A percentile compares a stretch with the other conserved stretches of the same genome.
phyloP scores from a whole-genome alignment of 2,113 vertebrate genomes.

The Tetrao urogallus region DNA sequence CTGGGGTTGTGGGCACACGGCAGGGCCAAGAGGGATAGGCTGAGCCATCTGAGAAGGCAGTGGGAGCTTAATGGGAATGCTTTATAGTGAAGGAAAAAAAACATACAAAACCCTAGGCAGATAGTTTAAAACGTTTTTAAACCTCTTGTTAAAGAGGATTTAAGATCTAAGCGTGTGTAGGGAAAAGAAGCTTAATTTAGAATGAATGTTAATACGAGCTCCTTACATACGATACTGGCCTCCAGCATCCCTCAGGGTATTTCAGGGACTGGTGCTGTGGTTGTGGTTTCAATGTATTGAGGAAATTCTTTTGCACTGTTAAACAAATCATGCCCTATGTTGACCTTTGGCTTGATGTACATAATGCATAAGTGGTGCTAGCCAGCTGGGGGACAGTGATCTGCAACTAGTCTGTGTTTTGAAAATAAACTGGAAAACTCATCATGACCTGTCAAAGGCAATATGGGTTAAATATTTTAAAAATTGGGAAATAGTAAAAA shows the following conservation, averaged over 20 bases:
- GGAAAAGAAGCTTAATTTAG: constrained; percentile 59
- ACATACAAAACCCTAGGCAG: not conserved
- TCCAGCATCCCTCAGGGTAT: constrained; percentile 30
- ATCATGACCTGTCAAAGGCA: not conserved
- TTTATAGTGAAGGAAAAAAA: not conserved
- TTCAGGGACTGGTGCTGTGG: constrained; percentile 13
- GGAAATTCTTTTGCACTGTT: constrained; percentile 33
- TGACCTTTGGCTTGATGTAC: not conserved
- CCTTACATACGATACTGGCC: not conserved
- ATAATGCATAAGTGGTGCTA: not conserved
- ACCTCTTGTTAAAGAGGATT: constrained; percentile 45
- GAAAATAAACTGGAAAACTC: not conserved
- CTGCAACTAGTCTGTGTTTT: not conserved
- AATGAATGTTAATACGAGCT: constrained; percentile 48
- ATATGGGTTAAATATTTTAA: not conserved
- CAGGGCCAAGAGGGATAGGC: not conserved
- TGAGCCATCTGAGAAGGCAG: not conserved
- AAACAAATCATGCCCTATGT: constrained; percentile 7
- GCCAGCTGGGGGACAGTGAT: not conserved
- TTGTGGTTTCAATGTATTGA: not conserved
- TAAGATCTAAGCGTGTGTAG: not conserved
- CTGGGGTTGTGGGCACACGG: not conserved
- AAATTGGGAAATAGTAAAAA: not conserved
- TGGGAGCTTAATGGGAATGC: not conserved
- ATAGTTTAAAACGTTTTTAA: constrained; percentile 23